Conservation (phyloP, 2,888 invertebrate genomes). For the Resseliella maxima region DNA sequence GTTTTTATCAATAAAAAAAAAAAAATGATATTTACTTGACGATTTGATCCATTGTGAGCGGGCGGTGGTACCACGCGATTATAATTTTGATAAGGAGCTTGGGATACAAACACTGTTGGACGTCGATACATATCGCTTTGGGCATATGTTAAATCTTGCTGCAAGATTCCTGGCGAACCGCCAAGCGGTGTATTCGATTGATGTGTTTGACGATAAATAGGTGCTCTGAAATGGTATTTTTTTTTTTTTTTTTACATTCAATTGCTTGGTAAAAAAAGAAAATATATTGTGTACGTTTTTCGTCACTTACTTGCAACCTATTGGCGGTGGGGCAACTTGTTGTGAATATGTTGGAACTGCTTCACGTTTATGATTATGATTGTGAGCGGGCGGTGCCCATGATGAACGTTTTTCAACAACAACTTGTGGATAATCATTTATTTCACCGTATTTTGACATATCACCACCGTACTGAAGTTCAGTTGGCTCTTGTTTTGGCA, state of each 20-base stretch:
- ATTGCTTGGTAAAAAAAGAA: not conserved
- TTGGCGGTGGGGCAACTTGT: slow-evolving; percentile 64
- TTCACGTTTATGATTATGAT: slow-evolving; percentile 66
- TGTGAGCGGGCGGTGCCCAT: slow-evolving; percentile 68
- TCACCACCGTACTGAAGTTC: slow-evolving; percentile 61
- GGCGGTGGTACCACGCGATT: slow-evolving; percentile 68
- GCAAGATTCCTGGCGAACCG: slow-evolving; percentile 65
- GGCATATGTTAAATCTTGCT: slow-evolving; percentile 66
- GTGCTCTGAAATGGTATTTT: slow-evolving; percentile 64
- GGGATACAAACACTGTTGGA: slow-evolving; percentile 77
- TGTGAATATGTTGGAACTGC: slow-evolving; percentile 63
- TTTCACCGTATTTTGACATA: slow-evolving; percentile 24
- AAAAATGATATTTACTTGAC: slow-evolving; percentile 64
- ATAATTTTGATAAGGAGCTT: slow-evolving; percentile 66
- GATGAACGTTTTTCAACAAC: slow-evolving; percentile 66
- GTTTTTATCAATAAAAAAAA: not conserved
- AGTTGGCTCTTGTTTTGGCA: slow-evolving; percentile 67
- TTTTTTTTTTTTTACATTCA: not conserved
- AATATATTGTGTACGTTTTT: slow-evolving; percentile 61
- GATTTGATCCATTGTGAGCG: slow-evolving; percentile 68
- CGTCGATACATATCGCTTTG: slow-evolving; percentile 74
- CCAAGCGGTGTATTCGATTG: slow-evolving; percentile 69
- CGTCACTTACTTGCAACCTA: slow-evolving; percentile 65
- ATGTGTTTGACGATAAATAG: slow-evolving; percentile 70
- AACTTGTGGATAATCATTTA: slow-evolving; percentile 60